Percentiles rank a stretch among this genome's conserved stretches.
phyloP scores from a whole-genome alignment of 2,113 vertebrate genomes.

The Montifringilla adamsi region DNA sequence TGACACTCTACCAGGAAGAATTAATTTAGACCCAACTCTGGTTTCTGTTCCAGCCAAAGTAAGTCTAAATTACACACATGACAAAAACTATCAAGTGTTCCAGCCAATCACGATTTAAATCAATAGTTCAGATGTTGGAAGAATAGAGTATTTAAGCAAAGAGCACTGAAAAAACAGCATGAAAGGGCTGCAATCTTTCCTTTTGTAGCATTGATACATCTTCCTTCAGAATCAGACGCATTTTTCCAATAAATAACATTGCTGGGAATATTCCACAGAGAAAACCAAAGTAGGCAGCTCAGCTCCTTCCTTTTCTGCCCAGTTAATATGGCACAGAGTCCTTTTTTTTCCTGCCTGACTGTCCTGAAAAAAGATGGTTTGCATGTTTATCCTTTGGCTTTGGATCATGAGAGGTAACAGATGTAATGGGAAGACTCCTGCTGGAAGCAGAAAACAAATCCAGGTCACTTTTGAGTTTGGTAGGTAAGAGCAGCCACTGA shows the following conservation, averaged over 20 bases:
- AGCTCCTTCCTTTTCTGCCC: neutral
- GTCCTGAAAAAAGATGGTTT: neutral
- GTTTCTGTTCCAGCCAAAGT: neutral
- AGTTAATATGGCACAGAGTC: neutral
- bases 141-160: neutral
- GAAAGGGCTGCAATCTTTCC: neutral
- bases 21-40: neutral
- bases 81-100: neutral
- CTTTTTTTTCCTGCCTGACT: neutral
- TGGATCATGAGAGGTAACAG: neutral
- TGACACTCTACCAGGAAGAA: neutral
- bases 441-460: neutral
- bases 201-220: neutral
- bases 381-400: neutral
- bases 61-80: neutral
- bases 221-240: neutral
- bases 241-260: neutral
- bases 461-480: neutral
- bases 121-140: neutral
- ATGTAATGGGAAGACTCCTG: neutral
- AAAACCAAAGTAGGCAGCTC: neutral
- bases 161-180: neutral
- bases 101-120: neutral
- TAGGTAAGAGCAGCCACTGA: neutral
- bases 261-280: neutral